Percentiles rank a stretch among this genome's conserved stretches.
Conservation (phyloP, 2,888 invertebrate species). For the Phania funesta region DNA sequence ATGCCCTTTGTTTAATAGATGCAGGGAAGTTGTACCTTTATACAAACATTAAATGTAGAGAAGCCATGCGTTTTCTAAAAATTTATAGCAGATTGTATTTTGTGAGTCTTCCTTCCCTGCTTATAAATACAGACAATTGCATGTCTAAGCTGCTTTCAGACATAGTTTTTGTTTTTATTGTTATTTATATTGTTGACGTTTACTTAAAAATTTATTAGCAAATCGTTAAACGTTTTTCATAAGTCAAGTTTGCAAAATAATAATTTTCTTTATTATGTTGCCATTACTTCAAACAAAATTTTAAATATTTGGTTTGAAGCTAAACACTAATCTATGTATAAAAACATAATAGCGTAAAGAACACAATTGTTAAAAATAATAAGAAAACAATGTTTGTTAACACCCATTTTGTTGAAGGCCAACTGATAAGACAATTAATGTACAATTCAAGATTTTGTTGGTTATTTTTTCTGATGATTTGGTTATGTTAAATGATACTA, state of each 20-base stretch:
- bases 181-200: slow-evolving; percentile 33
- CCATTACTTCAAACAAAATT: slow-evolving; percentile 11
- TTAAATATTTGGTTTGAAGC: slow-evolving; percentile 12
- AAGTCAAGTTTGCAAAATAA: slow-evolving; percentile 61
- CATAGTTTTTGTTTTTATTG: background rate
- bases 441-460: background rate
- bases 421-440: slow-evolving; percentile 6
- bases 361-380: slow-evolving; percentile 2
- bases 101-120: background rate
- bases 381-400: slow-evolving; percentile 46
- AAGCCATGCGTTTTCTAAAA: background rate
- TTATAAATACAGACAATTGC: slow-evolving; percentile 3
- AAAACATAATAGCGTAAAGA: background rate
- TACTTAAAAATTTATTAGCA: slow-evolving; percentile 51
- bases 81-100: background rate
- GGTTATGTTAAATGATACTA: too few species aligned
- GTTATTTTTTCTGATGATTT: background rate
- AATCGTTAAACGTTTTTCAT: slow-evolving; percentile 23
- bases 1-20: slow-evolving; percentile 48
- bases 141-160: background rate
- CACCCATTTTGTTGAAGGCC: slow-evolving; percentile 64
- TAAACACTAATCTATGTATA: too few species aligned
- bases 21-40: background rate
- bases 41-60: background rate
- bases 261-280: slow-evolving; percentile 29